These are phyloP conservation scores for Clarias batrachus DNA, from an alignment of 2,113 vertebrate genomes.

Conservation along the genomic window DNA sequence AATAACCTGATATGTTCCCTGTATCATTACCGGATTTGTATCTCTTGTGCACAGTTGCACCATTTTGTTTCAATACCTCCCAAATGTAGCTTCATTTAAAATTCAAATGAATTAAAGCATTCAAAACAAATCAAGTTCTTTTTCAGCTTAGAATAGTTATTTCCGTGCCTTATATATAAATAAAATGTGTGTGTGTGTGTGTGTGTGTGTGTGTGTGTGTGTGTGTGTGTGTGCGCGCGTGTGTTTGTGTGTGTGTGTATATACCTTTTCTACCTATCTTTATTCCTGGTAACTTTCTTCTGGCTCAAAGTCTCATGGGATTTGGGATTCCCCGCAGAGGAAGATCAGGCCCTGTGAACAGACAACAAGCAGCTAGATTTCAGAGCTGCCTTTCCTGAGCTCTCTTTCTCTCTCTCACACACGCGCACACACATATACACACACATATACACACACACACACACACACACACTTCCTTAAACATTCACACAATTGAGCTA, in stretches of 20 bases:
- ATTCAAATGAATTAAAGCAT: not conserved
- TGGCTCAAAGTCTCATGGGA: slow-evolving; percentile 59
- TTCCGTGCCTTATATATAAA: no score
- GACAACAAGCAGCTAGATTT: not conserved
- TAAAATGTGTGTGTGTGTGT: no score
- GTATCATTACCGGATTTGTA: not conserved
- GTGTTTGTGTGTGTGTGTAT: slow-evolving; percentile 14
- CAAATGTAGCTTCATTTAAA: not conserved
- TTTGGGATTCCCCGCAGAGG: slow-evolving; percentile 47
- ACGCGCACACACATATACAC: not conserved
- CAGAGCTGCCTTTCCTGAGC: not conserved
- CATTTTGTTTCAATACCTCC: not conserved
- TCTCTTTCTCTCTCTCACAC: not conserved
- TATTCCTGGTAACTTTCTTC: not conserved
- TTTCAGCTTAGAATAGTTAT: not conserved
- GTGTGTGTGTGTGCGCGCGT: not conserved
- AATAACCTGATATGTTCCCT: not conserved
- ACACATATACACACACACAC: not conserved
- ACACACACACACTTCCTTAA: not conserved
- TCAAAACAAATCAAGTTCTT: not conserved
- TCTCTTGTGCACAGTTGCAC: not conserved
- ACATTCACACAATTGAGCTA: not conserved
- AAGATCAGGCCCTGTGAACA: slow-evolving; percentile 34
- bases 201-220: not conserved
- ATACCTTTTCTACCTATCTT: slow-evolving; percentile 20